Percentiles rank a stretch among this genome's conserved stretches.
Evolutionary conservation across 2,888 invertebrate genomes (phyloP).

Genomic region (Phrixothrix hirtus): DNA sequence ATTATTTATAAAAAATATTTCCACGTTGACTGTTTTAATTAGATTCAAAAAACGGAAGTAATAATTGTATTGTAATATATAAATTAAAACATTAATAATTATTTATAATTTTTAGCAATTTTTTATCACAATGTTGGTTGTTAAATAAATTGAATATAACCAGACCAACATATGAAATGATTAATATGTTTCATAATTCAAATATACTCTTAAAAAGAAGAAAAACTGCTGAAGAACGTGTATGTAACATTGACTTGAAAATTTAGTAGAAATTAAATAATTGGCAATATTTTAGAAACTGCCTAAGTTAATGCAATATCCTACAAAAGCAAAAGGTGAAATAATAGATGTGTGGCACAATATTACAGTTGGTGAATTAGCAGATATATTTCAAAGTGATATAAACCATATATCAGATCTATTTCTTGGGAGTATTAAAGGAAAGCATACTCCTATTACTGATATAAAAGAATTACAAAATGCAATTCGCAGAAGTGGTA

Average conservation of each 20-base stretch:
- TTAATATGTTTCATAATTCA: constrained; percentile 6
- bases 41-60: no score
- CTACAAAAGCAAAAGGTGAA: constrained; percentile 60
- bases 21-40: no score
- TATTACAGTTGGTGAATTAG: constrained; percentile 79
- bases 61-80: no score
- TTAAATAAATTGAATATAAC: no score
- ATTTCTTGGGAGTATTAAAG: constrained; percentile 46
- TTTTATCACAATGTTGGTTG: no score
- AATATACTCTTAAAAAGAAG: constrained; percentile 58
- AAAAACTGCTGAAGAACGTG: constrained; percentile 67
- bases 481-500: constrained; percentile 48
- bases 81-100: no score
- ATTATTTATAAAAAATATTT: no score
- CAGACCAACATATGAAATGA: neutral
- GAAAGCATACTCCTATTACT: constrained; percentile 42
- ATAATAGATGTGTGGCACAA: constrained; percentile 75
- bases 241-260: constrained; percentile 43
- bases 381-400: constrained; percentile 65
- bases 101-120: no score
- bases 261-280: neutral
- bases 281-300: constrained; percentile 55
- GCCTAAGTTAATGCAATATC: constrained; percentile 62
- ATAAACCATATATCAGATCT: constrained; percentile 60
- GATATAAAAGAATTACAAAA: constrained; percentile 50